phyloP scores from a whole-genome alignment of 2,113 vertebrate genomes.

The Condylura cristata region DNA sequence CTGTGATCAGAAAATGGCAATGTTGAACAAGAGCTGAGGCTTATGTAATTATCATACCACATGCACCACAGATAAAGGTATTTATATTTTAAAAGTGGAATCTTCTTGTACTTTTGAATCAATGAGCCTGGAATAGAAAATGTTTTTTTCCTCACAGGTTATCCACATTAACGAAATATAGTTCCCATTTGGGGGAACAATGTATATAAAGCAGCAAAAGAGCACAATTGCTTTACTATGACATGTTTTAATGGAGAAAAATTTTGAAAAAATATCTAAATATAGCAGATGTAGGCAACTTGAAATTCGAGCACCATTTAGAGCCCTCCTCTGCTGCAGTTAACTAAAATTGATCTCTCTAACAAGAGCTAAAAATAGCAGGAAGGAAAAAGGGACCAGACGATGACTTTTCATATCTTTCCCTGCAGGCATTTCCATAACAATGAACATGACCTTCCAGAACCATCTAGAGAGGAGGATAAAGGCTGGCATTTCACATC shows the following conservation, averaged over 20 bases:
- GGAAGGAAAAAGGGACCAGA: slow-evolving; percentile 66
- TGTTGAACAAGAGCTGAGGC: background rate
- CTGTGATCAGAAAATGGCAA: background rate
- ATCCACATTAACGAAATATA: slow-evolving; percentile 31
- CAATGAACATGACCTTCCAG: slow-evolving; percentile 82
- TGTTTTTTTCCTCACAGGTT: background rate
- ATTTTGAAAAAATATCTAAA: slow-evolving; percentile 79
- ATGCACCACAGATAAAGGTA: slow-evolving; percentile 2
- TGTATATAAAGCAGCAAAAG: slow-evolving; percentile 30
- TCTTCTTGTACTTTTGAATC: slow-evolving; percentile 39
- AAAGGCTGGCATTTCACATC: slow-evolving; percentile 78
- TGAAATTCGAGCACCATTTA: slow-evolving; percentile 81
- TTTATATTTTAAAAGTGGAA: slow-evolving; percentile 52
- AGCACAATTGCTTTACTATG: slow-evolving; percentile 27
- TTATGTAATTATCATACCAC: background rate
- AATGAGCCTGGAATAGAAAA: slow-evolving; percentile 36
- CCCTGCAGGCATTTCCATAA: slow-evolving; percentile 81
- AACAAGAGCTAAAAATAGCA: slow-evolving; percentile 86
- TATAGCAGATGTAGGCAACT: slow-evolving; percentile 75
- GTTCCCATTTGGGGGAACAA: background rate
- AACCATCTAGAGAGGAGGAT: slow-evolving; percentile 77
- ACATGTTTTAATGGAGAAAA: slow-evolving; percentile 45
- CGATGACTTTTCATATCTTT: slow-evolving; percentile 82
- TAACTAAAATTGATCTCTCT: slow-evolving; percentile 86
- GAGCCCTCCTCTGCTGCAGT: slow-evolving; percentile 82